Percentiles rank a stretch among this genome's conserved stretches.
Evolutionary conservation across 2,797 vertebrate species (phyloP).

Genomic region (Channallabes apus): DNA sequence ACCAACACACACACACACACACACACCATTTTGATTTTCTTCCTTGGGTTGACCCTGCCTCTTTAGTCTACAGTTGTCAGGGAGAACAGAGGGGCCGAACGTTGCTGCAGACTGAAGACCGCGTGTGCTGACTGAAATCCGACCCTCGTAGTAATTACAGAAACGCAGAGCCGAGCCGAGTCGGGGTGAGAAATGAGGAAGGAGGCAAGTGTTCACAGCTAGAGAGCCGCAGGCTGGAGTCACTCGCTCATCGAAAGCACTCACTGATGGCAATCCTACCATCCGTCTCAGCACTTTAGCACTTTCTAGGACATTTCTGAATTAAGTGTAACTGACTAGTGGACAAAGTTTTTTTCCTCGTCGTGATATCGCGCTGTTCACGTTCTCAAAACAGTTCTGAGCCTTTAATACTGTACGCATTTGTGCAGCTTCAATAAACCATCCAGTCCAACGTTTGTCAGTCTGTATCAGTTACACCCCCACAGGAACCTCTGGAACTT

Average conservation of each 20-base stretch:
- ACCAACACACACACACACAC: not conserved
- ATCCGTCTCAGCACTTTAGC: no score
- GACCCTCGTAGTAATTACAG: conserved; percentile 18
- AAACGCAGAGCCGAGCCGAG: not conserved
- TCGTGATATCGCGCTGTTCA: no score
- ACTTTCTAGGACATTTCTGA: no score
- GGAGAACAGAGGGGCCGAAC: conserved; percentile 3
- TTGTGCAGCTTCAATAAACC: not conserved
- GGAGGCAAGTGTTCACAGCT: not conserved
- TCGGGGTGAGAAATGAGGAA: conserved; percentile 18
- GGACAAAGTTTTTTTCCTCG: no score
- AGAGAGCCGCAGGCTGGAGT: not conserved
- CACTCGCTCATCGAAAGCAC: not conserved
- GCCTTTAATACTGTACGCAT: no score
- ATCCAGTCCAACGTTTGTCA: not conserved
- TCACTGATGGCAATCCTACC: no score
- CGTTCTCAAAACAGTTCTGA: not conserved
- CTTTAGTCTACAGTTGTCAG: not conserved
- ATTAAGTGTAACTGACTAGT: no score
- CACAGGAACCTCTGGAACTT: conserved; percentile 2
- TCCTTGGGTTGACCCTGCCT: not conserved
- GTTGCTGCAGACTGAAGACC: conserved; percentile 5
- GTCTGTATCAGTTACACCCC: not conserved
- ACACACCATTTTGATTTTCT: not conserved
- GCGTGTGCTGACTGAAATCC: conserved; percentile 1